Evolutionary conservation across 1,140 invertebrate genomes (phyloP), one percentile per base, ranked within the genome.

Genomic region (Drosophila ogumai): DNA sequence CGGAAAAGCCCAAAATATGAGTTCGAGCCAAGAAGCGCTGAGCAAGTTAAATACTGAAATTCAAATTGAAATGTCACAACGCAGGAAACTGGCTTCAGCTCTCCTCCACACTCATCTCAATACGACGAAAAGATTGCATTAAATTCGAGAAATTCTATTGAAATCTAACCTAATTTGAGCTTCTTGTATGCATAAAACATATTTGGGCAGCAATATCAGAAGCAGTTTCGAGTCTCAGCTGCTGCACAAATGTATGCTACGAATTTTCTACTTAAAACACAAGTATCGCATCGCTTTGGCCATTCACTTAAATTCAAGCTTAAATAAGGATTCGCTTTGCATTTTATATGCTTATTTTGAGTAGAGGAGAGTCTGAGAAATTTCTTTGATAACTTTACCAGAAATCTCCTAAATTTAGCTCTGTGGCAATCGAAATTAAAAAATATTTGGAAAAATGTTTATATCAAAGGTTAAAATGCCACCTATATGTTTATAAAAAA

Each of bases 1-100:
- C 3, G 22, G 32, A 28, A 47, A 67, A 22, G 19, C 25, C 25
- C 28, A 22, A 54, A 72, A 72, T 41, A 71, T 72, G 52, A 72
- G 44, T 58, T 31, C 32, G 1, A 34, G 36, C 22, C 46, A 28
- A 15, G 17, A 68, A 36, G 38, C 12, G 65, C 43, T 40, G 43
- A 52, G 19, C 43, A 49, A 69, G 22, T 34, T 40, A 22, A 41
- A 40, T 38, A 40, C 4, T 34, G 25, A 19, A 38, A 68, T 47
- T 47, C 2, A 58, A 41, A 49, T 49, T 58, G n/a, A 50, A 72
- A 43, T 41, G 22, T 46, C 49, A 36, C 38, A 32, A 12, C 17
- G 28, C 12, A 34, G 9, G 13, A 13, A 49, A 67, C 34, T 22
- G 10, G 1, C 1, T 36, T 6, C 0, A n/a, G n/a, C 40, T 41